A percentile compares a stretch with the other conserved stretches of the same genome.
Conservation (phyloP, 2,797 vertebrate species). For the Aeoliscus strigatus region DNA sequence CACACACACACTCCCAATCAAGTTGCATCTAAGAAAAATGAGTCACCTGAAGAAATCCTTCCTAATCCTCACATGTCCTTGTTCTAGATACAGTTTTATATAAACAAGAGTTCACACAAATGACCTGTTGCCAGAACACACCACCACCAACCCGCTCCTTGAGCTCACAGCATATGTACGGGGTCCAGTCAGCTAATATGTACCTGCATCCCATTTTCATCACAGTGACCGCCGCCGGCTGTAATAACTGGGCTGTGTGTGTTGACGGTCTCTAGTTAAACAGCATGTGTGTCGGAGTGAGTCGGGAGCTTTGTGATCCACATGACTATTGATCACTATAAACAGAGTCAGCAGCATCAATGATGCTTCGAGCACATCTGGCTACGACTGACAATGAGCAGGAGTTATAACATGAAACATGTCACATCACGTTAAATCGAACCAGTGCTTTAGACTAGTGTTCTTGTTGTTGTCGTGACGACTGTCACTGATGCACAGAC, state of each 20-base stretch:
- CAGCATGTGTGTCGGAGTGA: too few relatives aligned
- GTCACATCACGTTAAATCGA: too few relatives aligned
- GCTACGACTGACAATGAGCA: too few relatives aligned
- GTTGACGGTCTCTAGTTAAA: too few relatives aligned
- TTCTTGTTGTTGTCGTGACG: too few relatives aligned
- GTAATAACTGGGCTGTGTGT: slow-evolving; percentile 35
- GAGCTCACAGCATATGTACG: not conserved
- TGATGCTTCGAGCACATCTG: too few relatives aligned
- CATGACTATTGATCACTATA: too few relatives aligned
- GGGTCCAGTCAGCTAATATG: not conserved
- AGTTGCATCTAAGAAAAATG: slow-evolving; percentile 52
- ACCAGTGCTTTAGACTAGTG: too few relatives aligned
- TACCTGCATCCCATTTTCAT: slow-evolving; percentile 18
- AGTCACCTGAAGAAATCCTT: slow-evolving; percentile 62
- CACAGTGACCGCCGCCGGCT: slow-evolving; percentile 6
- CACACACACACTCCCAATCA: slow-evolving; percentile 32
- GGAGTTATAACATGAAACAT: too few relatives aligned
- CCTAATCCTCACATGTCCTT: slow-evolving; percentile 46
- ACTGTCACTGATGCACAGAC: too few relatives aligned
- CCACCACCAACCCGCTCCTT: not conserved
- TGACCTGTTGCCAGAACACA: slow-evolving; percentile 13
- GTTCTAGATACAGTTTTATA: slow-evolving; percentile 25
- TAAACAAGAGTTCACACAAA: slow-evolving; percentile 19
- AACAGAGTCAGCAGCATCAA: too few relatives aligned
- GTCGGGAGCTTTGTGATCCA: too few relatives aligned